Evolutionary conservation across 2,888 invertebrate species (phyloP).

Genomic region (Lepetodrilus schrolli): DNA sequence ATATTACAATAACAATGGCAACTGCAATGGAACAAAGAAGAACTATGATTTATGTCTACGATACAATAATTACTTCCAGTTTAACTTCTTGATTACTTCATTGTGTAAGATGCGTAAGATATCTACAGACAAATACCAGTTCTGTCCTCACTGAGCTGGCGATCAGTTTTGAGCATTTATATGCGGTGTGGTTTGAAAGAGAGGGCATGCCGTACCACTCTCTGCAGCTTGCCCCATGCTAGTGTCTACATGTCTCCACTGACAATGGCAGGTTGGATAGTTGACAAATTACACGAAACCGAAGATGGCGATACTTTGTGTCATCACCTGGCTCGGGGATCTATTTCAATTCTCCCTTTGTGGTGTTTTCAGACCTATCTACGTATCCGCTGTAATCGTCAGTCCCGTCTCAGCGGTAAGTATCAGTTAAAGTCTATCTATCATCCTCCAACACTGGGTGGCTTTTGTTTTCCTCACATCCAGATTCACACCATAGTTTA

Average conservation of each 20-base stretch:
- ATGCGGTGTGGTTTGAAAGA: not conserved
- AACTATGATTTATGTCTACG: too few species aligned
- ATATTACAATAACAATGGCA: too few species aligned
- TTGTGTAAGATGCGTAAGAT: too few species aligned
- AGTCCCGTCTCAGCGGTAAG: slow-evolving; percentile 79
- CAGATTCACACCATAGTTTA: not conserved
- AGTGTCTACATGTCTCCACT: not conserved
- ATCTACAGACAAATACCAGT: too few species aligned
- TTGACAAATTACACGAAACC: slow-evolving; percentile 26
- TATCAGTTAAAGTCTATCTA: slow-evolving; percentile 28
- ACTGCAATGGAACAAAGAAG: too few species aligned
- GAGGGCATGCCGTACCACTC: not conserved
- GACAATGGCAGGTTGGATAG: not conserved
- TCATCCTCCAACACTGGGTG: slow-evolving; percentile 17
- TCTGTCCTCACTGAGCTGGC: too few species aligned
- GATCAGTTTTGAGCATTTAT: too few species aligned
- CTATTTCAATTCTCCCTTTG: slow-evolving; percentile 42
- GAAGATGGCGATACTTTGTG: not conserved
- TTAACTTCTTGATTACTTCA: too few species aligned
- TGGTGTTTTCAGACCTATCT: slow-evolving; percentile 80
- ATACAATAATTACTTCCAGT: too few species aligned
- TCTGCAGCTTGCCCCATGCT: not conserved
- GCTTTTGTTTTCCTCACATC: not conserved
- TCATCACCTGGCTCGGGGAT: not conserved
- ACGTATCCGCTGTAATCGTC: slow-evolving; percentile 84